Conservation (phyloP, 2,797 vertebrate genomes). For the Chaetophractus vellerosus region DNA sequence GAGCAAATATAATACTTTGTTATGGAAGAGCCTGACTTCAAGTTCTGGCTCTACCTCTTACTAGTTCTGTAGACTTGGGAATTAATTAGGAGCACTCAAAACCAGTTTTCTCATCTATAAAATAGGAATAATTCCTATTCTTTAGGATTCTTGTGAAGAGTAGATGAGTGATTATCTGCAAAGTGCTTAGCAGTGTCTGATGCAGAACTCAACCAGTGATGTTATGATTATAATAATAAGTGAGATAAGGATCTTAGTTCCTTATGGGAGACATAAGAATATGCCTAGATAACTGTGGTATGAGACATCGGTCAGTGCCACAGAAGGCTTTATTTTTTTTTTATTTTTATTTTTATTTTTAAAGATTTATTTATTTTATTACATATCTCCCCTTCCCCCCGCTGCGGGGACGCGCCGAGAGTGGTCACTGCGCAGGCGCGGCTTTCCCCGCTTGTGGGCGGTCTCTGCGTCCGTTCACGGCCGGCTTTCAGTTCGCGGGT, state of each 20-base stretch:
- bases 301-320: neutral
- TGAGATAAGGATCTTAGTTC: slow-evolving; percentile 41
- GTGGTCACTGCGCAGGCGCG: too few relatives aligned
- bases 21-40: neutral
- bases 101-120: slow-evolving; percentile 14
- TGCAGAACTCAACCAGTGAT: neutral
- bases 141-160: slow-evolving; percentile 23
- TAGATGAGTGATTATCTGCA: neutral
- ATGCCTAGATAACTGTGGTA: neutral
- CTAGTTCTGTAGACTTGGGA: neutral
- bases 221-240: neutral
- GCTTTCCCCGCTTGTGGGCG: too few relatives aligned
- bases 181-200: neutral
- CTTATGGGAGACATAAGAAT: neutral
- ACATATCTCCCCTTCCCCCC: too few relatives aligned
- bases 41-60: neutral
- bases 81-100: slow-evolving; percentile 30
- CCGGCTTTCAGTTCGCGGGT: too few relatives aligned
- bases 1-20: neutral
- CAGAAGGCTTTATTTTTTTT: neutral
- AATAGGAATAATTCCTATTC: neutral
- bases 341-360: too few relatives aligned
- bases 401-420: too few relatives aligned
- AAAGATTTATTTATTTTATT: too few relatives aligned
- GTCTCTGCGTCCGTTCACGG: too few relatives aligned